phyloP scores from a whole-genome alignment of 2,113 vertebrate genomes.

The Anser brachyrhynchus region DNA sequence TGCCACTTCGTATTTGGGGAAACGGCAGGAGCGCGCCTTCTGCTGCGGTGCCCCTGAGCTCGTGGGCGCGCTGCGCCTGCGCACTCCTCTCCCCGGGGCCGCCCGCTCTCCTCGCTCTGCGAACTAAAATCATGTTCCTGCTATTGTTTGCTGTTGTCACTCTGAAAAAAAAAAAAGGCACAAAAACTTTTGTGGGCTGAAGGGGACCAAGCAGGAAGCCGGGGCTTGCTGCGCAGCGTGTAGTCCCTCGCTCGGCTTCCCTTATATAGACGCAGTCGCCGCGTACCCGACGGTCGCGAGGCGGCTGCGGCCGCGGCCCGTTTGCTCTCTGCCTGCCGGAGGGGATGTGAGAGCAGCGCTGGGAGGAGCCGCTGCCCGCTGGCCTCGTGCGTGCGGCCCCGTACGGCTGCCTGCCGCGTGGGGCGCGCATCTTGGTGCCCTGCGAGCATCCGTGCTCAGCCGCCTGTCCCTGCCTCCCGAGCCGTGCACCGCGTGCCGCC shows the following conservation, averaged over 20 bases:
- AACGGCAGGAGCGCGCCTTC: accelerated
- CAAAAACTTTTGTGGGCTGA: background rate
- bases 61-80: accelerated
- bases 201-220: background rate
- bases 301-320: too few relatives aligned
- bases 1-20: background rate
- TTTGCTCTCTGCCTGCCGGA: too few relatives aligned
- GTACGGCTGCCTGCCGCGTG: too few relatives aligned
- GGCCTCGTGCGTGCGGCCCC: too few relatives aligned
- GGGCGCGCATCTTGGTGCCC: too few relatives aligned
- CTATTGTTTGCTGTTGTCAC: background rate
- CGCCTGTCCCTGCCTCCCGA: too few relatives aligned
- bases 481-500: too few relatives aligned
- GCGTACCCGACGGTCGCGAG: background rate
- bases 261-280: background rate
- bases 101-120: accelerated
- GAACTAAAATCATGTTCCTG: background rate
- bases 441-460: too few relatives aligned
- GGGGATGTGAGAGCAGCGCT: too few relatives aligned
- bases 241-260: background rate
- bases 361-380: too few relatives aligned
- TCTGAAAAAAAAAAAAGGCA: too few relatives aligned
- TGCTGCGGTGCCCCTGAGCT: background rate
- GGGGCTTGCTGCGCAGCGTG: background rate
- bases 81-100: background rate